Percentiles rank a stretch among this genome's conserved stretches.
These are phyloP conservation scores for Oxytorus armatus DNA, from an alignment of 2,888 invertebrate species.

Conservation along the genomic window DNA sequence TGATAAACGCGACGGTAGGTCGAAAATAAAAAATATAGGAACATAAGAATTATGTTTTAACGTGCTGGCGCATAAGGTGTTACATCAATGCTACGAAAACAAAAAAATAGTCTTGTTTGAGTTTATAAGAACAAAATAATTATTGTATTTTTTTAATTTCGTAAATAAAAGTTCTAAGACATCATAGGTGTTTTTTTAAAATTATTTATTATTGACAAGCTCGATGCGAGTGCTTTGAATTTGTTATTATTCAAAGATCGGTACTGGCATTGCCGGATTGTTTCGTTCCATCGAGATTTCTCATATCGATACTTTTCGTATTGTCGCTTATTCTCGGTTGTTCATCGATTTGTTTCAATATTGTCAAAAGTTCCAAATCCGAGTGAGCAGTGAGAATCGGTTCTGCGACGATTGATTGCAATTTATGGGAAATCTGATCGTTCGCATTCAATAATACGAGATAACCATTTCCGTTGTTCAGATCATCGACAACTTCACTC, in stretches of 20 bases:
- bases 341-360: slow-evolving; percentile 66
- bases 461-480: slow-evolving; percentile 71
- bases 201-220: not conserved
- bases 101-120: no score
- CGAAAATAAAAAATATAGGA: no score
- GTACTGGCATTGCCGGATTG: slow-evolving; percentile 45
- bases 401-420: slow-evolving; percentile 73
- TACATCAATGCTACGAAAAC: no score
- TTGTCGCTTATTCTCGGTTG: slow-evolving; percentile 3
- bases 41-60: not conserved
- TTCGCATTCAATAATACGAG: slow-evolving; percentile 75
- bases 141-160: no score
- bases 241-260: slow-evolving; percentile 46
- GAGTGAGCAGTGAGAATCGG: slow-evolving; percentile 73
- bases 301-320: slow-evolving; percentile 38
- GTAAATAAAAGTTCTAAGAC: no score
- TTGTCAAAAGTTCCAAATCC: slow-evolving; percentile 74
- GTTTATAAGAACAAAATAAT: no score
- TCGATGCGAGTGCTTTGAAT: not conserved
- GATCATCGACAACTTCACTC: slow-evolving; percentile 73
- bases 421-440: slow-evolving; percentile 71
- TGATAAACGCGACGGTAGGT: no score
- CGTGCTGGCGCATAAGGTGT: no score
- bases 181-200: no score
- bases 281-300: slow-evolving; percentile 31